These are phyloP conservation scores for Endotricha flammealis DNA, from an alignment of 2,888 invertebrate genomes.

Conservation along the genomic window DNA sequence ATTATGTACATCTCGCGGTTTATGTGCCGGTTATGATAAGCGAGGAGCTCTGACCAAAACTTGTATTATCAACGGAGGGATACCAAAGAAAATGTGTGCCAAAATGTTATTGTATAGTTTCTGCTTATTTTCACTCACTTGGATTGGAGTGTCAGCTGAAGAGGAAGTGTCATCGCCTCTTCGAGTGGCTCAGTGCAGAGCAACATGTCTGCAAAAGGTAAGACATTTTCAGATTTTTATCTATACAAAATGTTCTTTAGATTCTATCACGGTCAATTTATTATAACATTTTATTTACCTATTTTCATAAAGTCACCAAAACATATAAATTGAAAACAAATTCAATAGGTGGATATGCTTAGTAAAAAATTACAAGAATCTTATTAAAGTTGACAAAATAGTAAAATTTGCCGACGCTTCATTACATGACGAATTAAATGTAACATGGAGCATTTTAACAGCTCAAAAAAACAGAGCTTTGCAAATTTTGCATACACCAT, in stretches of 20 bases:
- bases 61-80: slow-evolving; percentile 45
- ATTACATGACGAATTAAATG: too few relatives aligned
- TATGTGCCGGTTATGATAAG: slow-evolving; percentile 68
- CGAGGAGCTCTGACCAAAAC: slow-evolving; percentile 47
- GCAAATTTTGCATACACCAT: too few relatives aligned
- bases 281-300: slow-evolving; percentile 2
- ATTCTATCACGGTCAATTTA: too few relatives aligned
- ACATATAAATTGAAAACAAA: too few relatives aligned
- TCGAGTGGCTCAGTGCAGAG: slow-evolving; percentile 84
- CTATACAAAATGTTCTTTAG: too few relatives aligned
- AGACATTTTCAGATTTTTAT: slow-evolving; percentile 18
- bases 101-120: slow-evolving; percentile 77
- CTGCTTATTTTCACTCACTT: slow-evolving; percentile 63
- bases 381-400: too few relatives aligned
- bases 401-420: too few relatives aligned
- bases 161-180: slow-evolving; percentile 84
- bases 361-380: too few relatives aligned
- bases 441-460: too few relatives aligned
- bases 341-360: too few relatives aligned
- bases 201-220: slow-evolving; percentile 85
- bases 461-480: too few relatives aligned
- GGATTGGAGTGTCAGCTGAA: slow-evolving; percentile 77
- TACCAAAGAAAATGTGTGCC: slow-evolving; percentile 78
- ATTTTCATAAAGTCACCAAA: too few relatives aligned
- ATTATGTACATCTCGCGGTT: slow-evolving; percentile 52